Base-by-base conservation (phyloP, 37 sponge, comb jelly and placozoan species). In the Amphimedon queenslandica region DNA sequence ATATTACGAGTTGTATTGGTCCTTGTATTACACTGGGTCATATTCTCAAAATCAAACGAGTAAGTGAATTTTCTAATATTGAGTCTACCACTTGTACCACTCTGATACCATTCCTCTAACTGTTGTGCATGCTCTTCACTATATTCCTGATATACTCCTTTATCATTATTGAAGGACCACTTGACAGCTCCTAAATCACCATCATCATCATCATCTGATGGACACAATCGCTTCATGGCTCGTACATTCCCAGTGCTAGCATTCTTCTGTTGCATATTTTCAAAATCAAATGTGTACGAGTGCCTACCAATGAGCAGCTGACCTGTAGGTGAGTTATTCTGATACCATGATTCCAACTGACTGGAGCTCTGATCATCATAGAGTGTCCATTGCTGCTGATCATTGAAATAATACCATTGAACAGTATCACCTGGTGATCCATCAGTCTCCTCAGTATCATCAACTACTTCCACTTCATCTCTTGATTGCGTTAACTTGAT, bases 371-470 rank as follows among this genome's bases (percentile, higher is more conserved):
- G 1, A 23, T 70, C 63, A n/a, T 28, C 38, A 66, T 89, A 89
- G 23, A 77, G 81, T 13, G 41, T 21, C 29, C 27, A 77, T 23
- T 30, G 47, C 6, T 64, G 42, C 16, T 37, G 29, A 47, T 89
- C 90, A 58, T 75, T 69, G 21, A 31, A 36, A 51, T 69, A 89
- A 28, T 66, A 47, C 90, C 90, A 89, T 61, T 79, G 74, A 42
- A 58, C 53, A 16, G 20, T 42, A 2, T 40, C n/a, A 67, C 31
- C 68, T 47, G n/a, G n/a, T n/a, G n/a, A n/a, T n/a, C 13, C 53
- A 18, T 47, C 53, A 47, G 13, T 47, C 53, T 18, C 13, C 5
- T 25, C 21, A n/a, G 61, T 6, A 11, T 60, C 61, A 60, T n/a
- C 61, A 25, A 60, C 5, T n/a, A n/a, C n/a, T n/a, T n/a, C n/a